Conservation (phyloP, 2,888 invertebrate species). For the Fissipunctia ypsillon region DNA sequence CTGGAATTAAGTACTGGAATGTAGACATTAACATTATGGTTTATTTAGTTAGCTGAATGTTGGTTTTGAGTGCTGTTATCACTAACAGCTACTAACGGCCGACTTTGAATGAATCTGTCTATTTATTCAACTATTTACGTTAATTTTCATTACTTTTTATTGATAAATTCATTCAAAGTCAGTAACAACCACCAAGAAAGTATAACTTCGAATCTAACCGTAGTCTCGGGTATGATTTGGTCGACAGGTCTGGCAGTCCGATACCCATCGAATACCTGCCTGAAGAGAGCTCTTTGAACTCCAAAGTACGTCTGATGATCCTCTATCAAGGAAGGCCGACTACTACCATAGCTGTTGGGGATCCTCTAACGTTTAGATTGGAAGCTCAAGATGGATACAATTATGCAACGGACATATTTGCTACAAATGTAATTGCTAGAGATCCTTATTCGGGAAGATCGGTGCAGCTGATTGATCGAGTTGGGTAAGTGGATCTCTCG, state of each 20-base stretch:
- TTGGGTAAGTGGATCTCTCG: slow-evolving; percentile 92
- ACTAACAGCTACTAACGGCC: slow-evolving; percentile 90
- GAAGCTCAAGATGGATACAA: slow-evolving; percentile 97
- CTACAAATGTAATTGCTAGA: slow-evolving; percentile 97
- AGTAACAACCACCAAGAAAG: slow-evolving; percentile 59
- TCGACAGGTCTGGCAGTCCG: slow-evolving; percentile 96
- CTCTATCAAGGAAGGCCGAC: slow-evolving; percentile 97
- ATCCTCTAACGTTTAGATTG: slow-evolving; percentile 96
- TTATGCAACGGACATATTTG: slow-evolving; percentile 97
- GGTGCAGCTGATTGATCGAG: slow-evolving; percentile 96
- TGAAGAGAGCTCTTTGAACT: slow-evolving; percentile 97
- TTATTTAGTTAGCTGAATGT: slow-evolving; percentile 68
- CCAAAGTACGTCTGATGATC: slow-evolving; percentile 95
- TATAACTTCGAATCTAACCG: slow-evolving; percentile 82
- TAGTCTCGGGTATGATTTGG: slow-evolving; percentile 87
- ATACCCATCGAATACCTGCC: slow-evolving; percentile 98
- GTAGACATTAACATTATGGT: slow-evolving; percentile 66
- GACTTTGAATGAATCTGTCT: slow-evolving; percentile 85
- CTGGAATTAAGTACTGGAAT: slow-evolving; percentile 54
- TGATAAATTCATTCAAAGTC: slow-evolving; percentile 84
- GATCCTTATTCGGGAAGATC: slow-evolving; percentile 98
- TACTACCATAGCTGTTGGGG: slow-evolving; percentile 97
- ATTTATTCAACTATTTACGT: background rate
- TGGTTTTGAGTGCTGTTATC: slow-evolving; percentile 86
- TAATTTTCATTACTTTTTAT: background rate